A percentile compares a stretch with the other conserved stretches of the same genome.
Evolutionary conservation across 2,113 vertebrate genomes (phyloP).

Genomic region (Eubucco bourcierii): DNA sequence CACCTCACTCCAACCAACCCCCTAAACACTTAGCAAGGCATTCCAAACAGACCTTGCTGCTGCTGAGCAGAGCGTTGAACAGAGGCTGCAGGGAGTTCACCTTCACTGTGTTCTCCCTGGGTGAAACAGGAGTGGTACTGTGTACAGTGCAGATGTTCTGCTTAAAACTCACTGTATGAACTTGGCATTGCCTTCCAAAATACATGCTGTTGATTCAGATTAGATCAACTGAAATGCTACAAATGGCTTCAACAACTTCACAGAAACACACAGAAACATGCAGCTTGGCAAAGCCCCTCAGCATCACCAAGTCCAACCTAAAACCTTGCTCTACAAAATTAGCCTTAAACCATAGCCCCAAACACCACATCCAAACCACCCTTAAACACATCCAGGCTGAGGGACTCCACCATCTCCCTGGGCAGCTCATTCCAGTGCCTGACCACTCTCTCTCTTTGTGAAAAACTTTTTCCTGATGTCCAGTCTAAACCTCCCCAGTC

Average conservation of each 20-base stretch:
- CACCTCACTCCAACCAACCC: not conserved
- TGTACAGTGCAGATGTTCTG: not conserved
- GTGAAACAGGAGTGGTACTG: not conserved
- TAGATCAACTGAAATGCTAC: not conserved
- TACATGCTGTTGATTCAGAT: not conserved
- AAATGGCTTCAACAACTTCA: not conserved
- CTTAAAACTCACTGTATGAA: not conserved
- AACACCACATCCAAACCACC: no score
- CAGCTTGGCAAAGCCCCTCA: no score
- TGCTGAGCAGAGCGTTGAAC: not conserved
- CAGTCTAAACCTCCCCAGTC: no score
- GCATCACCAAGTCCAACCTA: no score
- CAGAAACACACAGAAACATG: no score
- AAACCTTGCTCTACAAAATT: no score
- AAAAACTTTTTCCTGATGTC: no score
- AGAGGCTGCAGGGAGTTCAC: not conserved
- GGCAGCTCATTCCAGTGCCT: no score
- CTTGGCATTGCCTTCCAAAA: not conserved
- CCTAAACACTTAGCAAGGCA: not conserved
- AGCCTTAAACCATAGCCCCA: no score
- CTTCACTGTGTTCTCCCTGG: fast-evolving
- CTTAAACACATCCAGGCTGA: no score
- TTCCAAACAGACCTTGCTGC: not conserved
- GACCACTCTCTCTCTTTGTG: no score
- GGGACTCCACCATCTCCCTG: no score